These are phyloP conservation scores for Leptosomus discolor DNA, from an alignment of 2,113 vertebrate species.

Conservation along the genomic window DNA sequence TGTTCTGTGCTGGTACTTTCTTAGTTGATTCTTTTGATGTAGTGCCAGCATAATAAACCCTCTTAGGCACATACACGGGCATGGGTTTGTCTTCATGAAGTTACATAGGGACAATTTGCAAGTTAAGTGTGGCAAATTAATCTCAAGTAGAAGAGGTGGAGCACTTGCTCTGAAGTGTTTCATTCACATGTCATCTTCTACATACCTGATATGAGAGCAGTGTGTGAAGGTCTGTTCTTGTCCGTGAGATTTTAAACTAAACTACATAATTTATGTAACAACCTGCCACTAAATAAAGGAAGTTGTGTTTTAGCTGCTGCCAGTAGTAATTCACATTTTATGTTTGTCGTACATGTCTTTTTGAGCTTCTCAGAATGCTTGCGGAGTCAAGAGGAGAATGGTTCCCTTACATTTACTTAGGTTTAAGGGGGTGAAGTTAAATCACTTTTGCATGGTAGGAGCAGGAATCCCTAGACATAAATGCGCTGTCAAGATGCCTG, in stretches of 20 bases:
- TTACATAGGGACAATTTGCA: background rate
- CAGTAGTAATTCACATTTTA: background rate
- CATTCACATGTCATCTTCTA: background rate
- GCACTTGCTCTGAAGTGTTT: background rate
- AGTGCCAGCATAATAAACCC: background rate
- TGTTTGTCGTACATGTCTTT: background rate
- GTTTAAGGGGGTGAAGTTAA: background rate
- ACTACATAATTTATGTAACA: background rate
- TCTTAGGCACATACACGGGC: background rate
- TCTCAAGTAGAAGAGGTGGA: background rate
- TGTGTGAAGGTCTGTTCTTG: background rate
- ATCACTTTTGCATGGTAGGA: background rate
- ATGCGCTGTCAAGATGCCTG: background rate
- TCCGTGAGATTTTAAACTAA: background rate
- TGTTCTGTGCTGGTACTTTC: background rate
- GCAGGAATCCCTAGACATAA: background rate
- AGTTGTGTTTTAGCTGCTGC: background rate
- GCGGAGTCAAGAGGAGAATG: background rate
- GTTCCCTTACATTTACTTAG: background rate
- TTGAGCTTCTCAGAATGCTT: background rate
- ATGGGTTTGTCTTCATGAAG: background rate
- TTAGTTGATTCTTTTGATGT: background rate
- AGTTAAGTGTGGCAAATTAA: background rate
- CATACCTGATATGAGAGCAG: background rate
- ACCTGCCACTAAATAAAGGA: background rate